A percentile compares a stretch with the other conserved stretches of the same genome.
Conservation (phyloP, 2,797 vertebrate species). For the Lacerta viridis region DNA sequence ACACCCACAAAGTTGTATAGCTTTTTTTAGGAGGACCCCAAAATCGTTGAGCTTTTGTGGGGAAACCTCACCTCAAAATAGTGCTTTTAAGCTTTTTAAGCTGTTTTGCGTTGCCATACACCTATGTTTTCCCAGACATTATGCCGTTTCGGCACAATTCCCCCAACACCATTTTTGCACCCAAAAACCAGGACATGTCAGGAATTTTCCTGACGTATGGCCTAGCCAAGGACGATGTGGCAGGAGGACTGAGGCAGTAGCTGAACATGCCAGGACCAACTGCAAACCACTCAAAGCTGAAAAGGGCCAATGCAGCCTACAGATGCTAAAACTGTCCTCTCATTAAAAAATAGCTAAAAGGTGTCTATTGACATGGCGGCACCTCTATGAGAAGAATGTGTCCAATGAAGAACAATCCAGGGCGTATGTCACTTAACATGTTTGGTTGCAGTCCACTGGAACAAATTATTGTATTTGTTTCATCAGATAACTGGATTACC, state of each 20-base stretch:
- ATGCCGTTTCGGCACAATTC: no score
- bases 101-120: no score
- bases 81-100: no score
- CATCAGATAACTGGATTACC: background rate
- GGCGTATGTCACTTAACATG: background rate
- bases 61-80: no score
- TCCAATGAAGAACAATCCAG: background rate
- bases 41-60: no score
- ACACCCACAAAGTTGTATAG: no score
- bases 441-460: background rate
- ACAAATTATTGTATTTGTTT: background rate
- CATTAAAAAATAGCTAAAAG: background rate
- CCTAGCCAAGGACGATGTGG: background rate
- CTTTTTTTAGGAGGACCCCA: no score
- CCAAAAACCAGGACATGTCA: no score
- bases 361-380: background rate
- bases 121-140: no score
- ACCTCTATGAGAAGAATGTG: background rate
- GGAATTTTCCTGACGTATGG: no score
- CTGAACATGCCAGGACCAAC: background rate
- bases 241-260: background rate
- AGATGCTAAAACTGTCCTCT: background rate
- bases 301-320: background rate
- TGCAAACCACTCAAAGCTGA: background rate
- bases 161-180: no score